Percentiles rank a stretch among this genome's conserved stretches.
Evolutionary conservation across 1,140 invertebrate genomes (phyloP).

Genomic region (Acromyrmex echinatior): DNA sequence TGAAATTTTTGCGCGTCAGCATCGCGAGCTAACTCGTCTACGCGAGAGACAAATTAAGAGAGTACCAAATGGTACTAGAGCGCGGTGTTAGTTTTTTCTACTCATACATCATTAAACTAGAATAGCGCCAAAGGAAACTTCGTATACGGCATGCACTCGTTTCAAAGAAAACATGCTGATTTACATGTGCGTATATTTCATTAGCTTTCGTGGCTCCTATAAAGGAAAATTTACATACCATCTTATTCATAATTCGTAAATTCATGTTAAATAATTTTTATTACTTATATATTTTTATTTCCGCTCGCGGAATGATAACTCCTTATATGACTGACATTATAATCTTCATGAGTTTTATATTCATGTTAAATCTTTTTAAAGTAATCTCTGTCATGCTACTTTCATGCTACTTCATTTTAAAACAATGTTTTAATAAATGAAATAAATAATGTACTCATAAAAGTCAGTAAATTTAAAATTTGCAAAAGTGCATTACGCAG

Average conservation of each 20-base stretch:
- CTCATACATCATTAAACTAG: conserved; percentile 61
- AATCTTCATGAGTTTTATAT: too few species aligned
- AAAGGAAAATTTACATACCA: neutral
- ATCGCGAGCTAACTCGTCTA: conserved; percentile 39
- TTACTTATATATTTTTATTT: too few species aligned
- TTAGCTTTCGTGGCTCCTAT: neutral
- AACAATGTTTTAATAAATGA: conserved; percentile 8
- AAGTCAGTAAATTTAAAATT: too few species aligned
- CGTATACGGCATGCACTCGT: conserved; percentile 27
- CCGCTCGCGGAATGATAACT: neutral
- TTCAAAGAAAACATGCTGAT: conserved; percentile 41
- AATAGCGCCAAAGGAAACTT: conserved; percentile 46
- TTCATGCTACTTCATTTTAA: neutral
- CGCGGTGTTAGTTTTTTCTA: conserved; percentile 9
- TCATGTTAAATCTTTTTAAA: neutral
- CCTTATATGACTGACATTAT: too few species aligned
- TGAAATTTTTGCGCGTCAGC: conserved; percentile 55
- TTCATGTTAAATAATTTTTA: neutral
- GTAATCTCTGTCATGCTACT: neutral
- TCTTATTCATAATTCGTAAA: neutral
- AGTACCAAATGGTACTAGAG: conserved; percentile 28
- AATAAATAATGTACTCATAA: neutral
- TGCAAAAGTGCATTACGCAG: too few species aligned
- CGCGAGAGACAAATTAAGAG: conserved; percentile 62
- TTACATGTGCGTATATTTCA: conserved; percentile 35